A percentile compares a stretch with the other conserved stretches of the same genome.
Conservation (phyloP, 30 jellyfish, hydroid and myxozoan species). For the Chrysaora quinquecirrha region DNA sequence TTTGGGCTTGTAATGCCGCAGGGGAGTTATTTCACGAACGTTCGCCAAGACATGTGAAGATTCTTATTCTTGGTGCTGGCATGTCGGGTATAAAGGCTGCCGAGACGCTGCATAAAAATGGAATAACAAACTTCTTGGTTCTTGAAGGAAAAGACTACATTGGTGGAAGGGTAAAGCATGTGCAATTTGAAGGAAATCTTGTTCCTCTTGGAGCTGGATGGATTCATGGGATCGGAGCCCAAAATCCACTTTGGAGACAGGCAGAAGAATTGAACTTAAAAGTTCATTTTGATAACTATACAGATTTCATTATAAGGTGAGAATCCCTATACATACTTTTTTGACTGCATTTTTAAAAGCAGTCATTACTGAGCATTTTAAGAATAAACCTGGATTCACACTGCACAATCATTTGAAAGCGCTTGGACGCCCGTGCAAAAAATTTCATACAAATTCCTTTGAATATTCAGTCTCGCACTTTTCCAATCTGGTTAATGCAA, state of each 20-base stretch:
- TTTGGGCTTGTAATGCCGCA: too few relatives aligned
- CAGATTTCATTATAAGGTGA: conserved; percentile 61
- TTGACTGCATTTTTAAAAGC: too few relatives aligned
- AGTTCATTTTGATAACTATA: conserved; percentile 50
- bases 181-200: conserved; percentile 19
- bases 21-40: too few relatives aligned
- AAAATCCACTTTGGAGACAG: conserved; percentile 58
- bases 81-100: conserved; percentile 76
- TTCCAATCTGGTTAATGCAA: too few relatives aligned
- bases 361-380: too few relatives aligned
- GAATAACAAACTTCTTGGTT: conserved; percentile 52
- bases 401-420: too few relatives aligned
- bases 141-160: conserved; percentile 71
- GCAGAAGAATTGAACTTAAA: conserved; percentile 57
- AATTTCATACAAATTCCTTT: too few relatives aligned
- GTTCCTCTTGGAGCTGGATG: conserved; percentile 70
- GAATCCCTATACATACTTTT: too few relatives aligned
- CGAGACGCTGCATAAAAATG: conserved; percentile 49
- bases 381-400: too few relatives aligned
- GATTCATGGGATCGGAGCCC: conserved; percentile 31
- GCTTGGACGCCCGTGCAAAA: too few relatives aligned
- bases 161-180: conserved; percentile 66
- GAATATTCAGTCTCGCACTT: too few relatives aligned
- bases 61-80: conserved; percentile 82
- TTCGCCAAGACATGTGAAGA: conserved; percentile 47